Evolutionary conservation across 2,113 vertebrate genomes (phyloP).

Genomic region (Chaetops frenatus): DNA sequence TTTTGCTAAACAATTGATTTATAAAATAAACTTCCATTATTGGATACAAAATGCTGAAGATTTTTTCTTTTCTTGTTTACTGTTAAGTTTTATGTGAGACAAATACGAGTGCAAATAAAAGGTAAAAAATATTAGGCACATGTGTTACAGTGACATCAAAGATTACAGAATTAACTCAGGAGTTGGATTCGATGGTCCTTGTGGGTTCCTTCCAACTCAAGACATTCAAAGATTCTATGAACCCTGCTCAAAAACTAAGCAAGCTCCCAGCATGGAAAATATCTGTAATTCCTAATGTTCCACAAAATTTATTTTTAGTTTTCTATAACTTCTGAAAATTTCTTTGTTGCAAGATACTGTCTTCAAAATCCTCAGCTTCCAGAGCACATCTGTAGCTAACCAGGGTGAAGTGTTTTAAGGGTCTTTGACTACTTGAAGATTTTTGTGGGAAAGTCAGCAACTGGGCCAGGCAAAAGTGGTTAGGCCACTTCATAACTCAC

Average conservation of each 20-base stretch:
- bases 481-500: background rate
- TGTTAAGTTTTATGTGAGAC: background rate
- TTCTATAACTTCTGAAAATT: background rate
- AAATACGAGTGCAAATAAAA: background rate
- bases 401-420: background rate
- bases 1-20: background rate
- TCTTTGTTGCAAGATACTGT: background rate
- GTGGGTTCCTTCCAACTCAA: background rate
- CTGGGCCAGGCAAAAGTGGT: background rate
- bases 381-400: background rate
- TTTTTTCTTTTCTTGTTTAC: background rate
- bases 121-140: background rate
- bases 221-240: background rate
- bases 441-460: background rate
- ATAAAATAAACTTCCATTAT: background rate
- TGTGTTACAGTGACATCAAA: background rate
- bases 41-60: background rate
- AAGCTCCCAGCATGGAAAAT: background rate
- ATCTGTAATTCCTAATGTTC: background rate
- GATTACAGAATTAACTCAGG: background rate
- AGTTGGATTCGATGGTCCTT: accelerated
- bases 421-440: background rate
- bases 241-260: background rate
- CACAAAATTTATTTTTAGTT: background rate
- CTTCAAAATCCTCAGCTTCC: background rate